Conservation (phyloP, 2,797 vertebrate genomes). For the Lerista edwardsae region DNA sequence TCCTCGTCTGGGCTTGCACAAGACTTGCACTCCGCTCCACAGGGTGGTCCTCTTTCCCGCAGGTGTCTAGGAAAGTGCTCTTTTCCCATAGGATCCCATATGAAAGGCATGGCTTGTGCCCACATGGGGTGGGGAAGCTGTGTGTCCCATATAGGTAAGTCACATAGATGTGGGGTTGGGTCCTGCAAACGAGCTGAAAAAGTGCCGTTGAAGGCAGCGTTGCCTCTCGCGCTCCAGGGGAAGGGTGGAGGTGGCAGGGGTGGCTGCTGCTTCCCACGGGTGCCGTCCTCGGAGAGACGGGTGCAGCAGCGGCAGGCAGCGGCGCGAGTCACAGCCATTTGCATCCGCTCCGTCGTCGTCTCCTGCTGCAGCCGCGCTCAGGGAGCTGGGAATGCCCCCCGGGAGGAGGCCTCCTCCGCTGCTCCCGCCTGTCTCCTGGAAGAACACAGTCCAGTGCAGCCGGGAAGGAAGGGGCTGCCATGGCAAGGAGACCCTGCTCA, state of each 20-base stretch:
- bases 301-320: slow-evolving; percentile 29
- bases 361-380: neutral
- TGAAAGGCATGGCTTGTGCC: neutral
- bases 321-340: slow-evolving; percentile 53
- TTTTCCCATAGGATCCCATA: neutral
- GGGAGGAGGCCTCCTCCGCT: neutral
- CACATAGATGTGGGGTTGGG: neutral
- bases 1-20: neutral
- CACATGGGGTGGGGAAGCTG: neutral
- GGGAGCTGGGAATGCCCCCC: slow-evolving; percentile 28
- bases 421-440: neutral
- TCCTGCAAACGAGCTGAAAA: slow-evolving; percentile 53
- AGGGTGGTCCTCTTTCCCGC: neutral
- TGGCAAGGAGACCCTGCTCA: neutral
- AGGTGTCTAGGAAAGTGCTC: neutral
- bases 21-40: neutral
- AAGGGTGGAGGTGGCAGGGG: neutral
- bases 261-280: slow-evolving; percentile 42
- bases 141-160: too few species aligned
- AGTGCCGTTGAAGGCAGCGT: slow-evolving; percentile 49
- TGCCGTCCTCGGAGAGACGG: slow-evolving; percentile 19
- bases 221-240: slow-evolving; percentile 40
- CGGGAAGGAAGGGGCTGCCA: accelerated
- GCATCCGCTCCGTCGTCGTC: slow-evolving; percentile 3
- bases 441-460: accelerated